These are phyloP conservation scores for Dioctria rufipes DNA, from an alignment of 2,888 invertebrate genomes.

Conservation along the genomic window DNA sequence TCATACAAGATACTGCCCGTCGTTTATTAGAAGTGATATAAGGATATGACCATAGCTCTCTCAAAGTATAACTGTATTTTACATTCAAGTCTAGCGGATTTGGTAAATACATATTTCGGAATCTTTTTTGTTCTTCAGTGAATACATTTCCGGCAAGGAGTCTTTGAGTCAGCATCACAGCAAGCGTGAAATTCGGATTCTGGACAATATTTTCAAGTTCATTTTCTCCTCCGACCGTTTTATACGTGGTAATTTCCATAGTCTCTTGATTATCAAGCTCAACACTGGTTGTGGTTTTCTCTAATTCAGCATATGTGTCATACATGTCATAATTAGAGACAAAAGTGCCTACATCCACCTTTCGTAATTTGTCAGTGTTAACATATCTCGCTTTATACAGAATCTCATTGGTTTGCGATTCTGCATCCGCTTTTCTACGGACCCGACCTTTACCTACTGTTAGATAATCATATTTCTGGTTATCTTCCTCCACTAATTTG, in stretches of 20 bases:
- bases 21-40: slow-evolving; percentile 72
- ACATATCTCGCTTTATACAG: slow-evolving; percentile 79
- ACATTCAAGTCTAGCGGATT: slow-evolving; percentile 78
- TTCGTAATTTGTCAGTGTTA: slow-evolving; percentile 73
- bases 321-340: slow-evolving; percentile 86
- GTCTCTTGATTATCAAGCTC: slow-evolving; percentile 72
- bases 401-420: slow-evolving; percentile 78
- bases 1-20: slow-evolving; percentile 76
- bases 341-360: slow-evolving; percentile 75
- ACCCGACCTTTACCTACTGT: slow-evolving; percentile 79
- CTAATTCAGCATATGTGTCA: slow-evolving; percentile 76
- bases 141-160: slow-evolving; percentile 80
- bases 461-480: slow-evolving; percentile 78
- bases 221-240: slow-evolving; percentile 64
- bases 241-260: slow-evolving; percentile 68
- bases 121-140: slow-evolving; percentile 79
- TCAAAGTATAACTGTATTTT: slow-evolving; percentile 78
- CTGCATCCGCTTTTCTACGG: slow-evolving; percentile 78
- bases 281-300: slow-evolving; percentile 64
- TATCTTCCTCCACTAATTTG: slow-evolving; percentile 75
- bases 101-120: slow-evolving; percentile 77
- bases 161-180: slow-evolving; percentile 79
- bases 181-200: slow-evolving; percentile 74
- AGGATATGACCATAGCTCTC: slow-evolving; percentile 79
- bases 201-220: slow-evolving; percentile 64